A percentile compares a stretch with the other conserved stretches of the same genome.
Evolutionary conservation across 2,888 invertebrate genomes (phyloP).

Genomic region (Himalopsyche tibetana): DNA sequence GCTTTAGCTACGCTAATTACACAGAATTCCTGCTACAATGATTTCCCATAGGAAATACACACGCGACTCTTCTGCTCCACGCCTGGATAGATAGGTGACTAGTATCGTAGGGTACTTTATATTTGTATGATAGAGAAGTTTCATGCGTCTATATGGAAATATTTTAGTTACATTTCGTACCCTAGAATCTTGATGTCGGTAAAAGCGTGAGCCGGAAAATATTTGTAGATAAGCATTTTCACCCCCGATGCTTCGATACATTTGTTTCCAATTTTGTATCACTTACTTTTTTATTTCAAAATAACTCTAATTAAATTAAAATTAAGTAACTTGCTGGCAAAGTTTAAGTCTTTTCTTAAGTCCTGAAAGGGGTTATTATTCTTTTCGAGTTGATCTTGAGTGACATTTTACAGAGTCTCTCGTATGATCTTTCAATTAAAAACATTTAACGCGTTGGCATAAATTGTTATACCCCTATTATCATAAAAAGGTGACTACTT

Average conservation of each 20-base stretch:
- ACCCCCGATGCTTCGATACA: neutral
- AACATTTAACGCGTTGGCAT: too few species aligned
- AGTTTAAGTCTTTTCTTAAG: too few species aligned
- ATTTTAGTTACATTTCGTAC: constrained; percentile 52
- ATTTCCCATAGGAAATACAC: constrained; percentile 73
- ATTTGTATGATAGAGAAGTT: constrained; percentile 27
- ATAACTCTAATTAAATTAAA: too few species aligned
- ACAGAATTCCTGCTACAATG: constrained; percentile 74
- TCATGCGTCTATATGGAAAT: constrained; percentile 52
- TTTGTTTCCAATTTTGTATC: too few species aligned
- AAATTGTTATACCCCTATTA: too few species aligned
- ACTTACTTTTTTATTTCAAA: too few species aligned
- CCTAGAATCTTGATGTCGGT: neutral
- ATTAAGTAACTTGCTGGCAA: too few species aligned
- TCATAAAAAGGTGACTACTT: too few species aligned
- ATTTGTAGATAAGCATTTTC: constrained; percentile 50
- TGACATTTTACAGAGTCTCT: too few species aligned
- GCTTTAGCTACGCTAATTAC: constrained; percentile 73
- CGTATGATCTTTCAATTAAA: too few species aligned
- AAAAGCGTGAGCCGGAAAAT: constrained; percentile 46
- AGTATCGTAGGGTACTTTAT: neutral
- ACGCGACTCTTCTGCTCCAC: constrained; percentile 72
- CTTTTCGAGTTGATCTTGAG: too few species aligned
- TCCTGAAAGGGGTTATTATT: too few species aligned
- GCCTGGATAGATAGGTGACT: constrained; percentile 54